A percentile compares a stretch with the other conserved stretches of the same genome.
Evolutionary conservation across 2,113 vertebrate species (phyloP).

Genomic region (Eptesicus fuscus): DNA sequence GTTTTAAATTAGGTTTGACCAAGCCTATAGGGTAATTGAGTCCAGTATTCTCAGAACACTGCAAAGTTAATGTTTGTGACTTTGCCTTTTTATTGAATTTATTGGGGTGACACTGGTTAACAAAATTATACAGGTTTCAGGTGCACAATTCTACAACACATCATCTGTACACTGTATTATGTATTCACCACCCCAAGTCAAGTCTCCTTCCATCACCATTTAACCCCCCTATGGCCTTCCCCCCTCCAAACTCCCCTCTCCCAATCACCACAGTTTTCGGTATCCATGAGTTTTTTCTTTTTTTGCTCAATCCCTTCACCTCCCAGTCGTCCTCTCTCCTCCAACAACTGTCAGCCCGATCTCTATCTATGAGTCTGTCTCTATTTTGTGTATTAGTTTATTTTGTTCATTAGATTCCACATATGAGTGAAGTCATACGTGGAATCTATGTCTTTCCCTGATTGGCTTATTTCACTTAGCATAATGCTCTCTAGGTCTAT

Average conservation of each 20-base stretch:
- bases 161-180: neutral
- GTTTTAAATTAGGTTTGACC: slow-evolving; percentile 53
- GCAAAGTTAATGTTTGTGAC: neutral
- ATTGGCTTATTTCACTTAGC: neutral
- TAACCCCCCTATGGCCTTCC: neutral
- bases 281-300: neutral
- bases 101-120: neutral
- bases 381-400: neutral
- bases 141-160: neutral
- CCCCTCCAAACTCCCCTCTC: too few species aligned
- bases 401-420: neutral
- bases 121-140: neutral
- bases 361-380: neutral
- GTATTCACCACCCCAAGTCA: neutral
- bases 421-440: neutral
- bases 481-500: neutral
- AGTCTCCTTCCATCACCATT: neutral
- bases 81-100: neutral
- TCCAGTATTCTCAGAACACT: neutral
- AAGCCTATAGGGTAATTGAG: neutral
- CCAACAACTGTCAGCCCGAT: neutral
- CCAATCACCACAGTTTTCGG: neutral
- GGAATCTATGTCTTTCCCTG: neutral
- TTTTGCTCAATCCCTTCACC: neutral
- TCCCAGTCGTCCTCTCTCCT: too few species aligned